Evolutionary conservation across 2,113 vertebrate species (phyloP).

Genomic region (Rhea pennata): DNA sequence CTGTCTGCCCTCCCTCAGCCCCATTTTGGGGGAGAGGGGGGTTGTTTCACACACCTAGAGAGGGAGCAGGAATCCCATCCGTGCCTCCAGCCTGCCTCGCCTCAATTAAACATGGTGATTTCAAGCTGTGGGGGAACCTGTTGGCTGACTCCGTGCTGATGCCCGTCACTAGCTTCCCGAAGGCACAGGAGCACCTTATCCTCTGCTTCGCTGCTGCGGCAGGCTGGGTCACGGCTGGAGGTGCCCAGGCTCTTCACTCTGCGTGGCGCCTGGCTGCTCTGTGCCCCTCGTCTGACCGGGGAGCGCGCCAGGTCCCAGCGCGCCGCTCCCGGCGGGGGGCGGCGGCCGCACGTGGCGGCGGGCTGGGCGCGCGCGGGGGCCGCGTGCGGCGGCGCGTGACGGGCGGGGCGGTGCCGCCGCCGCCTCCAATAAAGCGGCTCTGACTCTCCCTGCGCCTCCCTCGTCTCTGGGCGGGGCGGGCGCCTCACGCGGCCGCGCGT

Average conservation of each 20-base stretch:
- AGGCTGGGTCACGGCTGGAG: too few species aligned
- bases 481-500: neutral
- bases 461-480: neutral
- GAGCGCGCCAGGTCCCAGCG: too few species aligned
- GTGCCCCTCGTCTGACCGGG: too few species aligned
- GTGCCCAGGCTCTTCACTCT: too few species aligned
- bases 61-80: neutral
- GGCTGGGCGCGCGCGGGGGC: neutral
- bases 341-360: neutral
- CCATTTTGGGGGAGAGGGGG: neutral
- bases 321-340: too few species aligned
- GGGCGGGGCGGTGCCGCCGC: neutral
- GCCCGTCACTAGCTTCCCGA: neutral
- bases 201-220: too few species aligned
- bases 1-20: neutral
- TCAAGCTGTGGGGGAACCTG: neutral
- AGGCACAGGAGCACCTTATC: neutral
- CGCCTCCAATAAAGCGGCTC: neutral
- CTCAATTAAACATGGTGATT: neutral
- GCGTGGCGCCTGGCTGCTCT: too few species aligned
- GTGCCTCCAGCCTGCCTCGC: constrained; percentile 9
- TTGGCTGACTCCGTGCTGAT: neutral
- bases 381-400: neutral
- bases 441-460: neutral
- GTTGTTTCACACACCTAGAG: neutral